Evolutionary conservation across 2,888 invertebrate genomes (phyloP).

Genomic region (Chydorus sphaericus): DNA sequence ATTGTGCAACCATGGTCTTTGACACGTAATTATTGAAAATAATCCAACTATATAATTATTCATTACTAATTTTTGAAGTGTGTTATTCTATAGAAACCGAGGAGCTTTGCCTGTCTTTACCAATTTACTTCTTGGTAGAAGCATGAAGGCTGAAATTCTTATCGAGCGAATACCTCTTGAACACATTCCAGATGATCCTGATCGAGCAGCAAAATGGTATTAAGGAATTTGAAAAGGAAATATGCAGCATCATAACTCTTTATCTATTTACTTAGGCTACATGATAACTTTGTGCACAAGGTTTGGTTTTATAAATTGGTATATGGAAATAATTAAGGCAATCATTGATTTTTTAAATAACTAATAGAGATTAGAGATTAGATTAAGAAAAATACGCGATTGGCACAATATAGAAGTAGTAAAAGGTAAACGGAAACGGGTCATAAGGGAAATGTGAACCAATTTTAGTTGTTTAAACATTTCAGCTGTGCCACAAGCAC

Average conservation of each 20-base stretch:
- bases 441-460: no score
- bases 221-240: slow-evolving; percentile 65
- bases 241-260: no score
- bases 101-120: slow-evolving; percentile 56
- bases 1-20: slow-evolving; percentile 48
- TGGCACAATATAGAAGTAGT: no score
- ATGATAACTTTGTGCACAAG: slow-evolving; percentile 65
- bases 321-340: no score
- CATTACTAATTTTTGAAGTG: slow-evolving; percentile 19
- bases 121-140: slow-evolving; percentile 55
- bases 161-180: slow-evolving; percentile 68
- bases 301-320: no score
- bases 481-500: no score
- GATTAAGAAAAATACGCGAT: no score
- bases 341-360: no score
- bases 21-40: slow-evolving; percentile 20
- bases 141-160: slow-evolving; percentile 56
- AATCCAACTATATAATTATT: slow-evolving; percentile 17
- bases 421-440: no score
- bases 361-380: no score
- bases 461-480: no score
- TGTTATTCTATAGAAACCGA: slow-evolving; percentile 19
- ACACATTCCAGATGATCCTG: slow-evolving; percentile 59
- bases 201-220: slow-evolving; percentile 63
- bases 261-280: no score